Base-by-base conservation (phyloP, 1,140 invertebrate genomes). In the Pollicipes pollicipes region DNA sequence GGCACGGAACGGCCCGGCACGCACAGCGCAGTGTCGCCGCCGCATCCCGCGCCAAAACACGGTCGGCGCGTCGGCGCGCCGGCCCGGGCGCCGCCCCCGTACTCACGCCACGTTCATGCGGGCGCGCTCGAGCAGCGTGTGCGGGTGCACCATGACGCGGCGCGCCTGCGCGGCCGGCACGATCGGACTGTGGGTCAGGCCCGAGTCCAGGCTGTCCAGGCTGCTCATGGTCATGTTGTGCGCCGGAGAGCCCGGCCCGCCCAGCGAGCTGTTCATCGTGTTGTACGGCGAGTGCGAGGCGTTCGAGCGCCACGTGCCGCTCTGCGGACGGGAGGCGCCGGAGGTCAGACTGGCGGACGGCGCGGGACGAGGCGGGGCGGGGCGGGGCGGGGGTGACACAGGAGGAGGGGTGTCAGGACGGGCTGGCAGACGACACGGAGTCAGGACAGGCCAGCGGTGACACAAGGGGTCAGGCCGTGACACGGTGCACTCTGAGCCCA, bases 61-160 rank as follows among this genome's bases (percentile, higher is more conserved):
- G n/a, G n/a, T n/a, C n/a, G n/a, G n/a, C n/a, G n/a, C n/a, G n/a
- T n/a, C n/a, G n/a, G n/a, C n/a, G n/a, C n/a, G n/a, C n/a, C n/a
- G n/a, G n/a, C n/a, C n/a, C n/a, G n/a, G n/a, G n/a, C 45, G 17
- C 45, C 45, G 6, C 13, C 45, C 8, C 13, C 8, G 24, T 69
- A 86, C 87, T 86, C 81, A 91, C 88, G 90, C 92, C 70, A 95
- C 91, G 83, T 99, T 99, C 83, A 98, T 89, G 71, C 95, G 85
- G 0, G 97, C 97, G 77, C 91, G 89, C 80, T 99, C 96, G 31
- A 95, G 82, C 21, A 96, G 84, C 72, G 88, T 91, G 78, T 93
- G 95, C n/a, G 95, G 96, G 72, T 88, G 85, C 68, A 97, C 81
- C 17, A 97, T 80, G 29, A 85, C 86, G 35, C 85, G 83, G 31